A percentile compares a stretch with the other conserved stretches of the same genome.
Evolutionary conservation across 2,113 vertebrate species (phyloP).

Genomic region (Stigmatopora nigra): DNA sequence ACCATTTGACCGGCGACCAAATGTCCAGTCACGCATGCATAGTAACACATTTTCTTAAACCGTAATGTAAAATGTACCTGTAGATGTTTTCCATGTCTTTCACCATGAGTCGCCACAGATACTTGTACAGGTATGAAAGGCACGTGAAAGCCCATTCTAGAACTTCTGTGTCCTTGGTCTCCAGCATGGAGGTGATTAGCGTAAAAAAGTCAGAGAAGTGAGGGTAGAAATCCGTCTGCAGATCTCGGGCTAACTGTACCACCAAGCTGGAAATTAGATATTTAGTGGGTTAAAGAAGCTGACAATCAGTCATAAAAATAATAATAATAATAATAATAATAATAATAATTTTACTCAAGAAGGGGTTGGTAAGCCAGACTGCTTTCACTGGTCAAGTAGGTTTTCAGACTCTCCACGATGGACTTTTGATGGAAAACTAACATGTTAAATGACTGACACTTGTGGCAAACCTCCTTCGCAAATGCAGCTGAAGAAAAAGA

Average conservation of each 20-base stretch:
- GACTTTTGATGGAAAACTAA: constrained; percentile 87
- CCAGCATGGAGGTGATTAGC: constrained; percentile 80
- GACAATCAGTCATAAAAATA: neutral
- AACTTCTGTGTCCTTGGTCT: constrained; percentile 87
- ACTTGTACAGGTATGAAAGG: constrained; percentile 94
- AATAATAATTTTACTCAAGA: constrained; percentile 77
- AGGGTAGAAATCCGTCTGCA: constrained; percentile 94
- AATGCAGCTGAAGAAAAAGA: constrained; percentile 73
- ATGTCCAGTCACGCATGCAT: no score
- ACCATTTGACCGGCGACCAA: no score
- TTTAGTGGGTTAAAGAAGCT: neutral
- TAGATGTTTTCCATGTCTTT: constrained; percentile 90
- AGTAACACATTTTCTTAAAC: neutral
- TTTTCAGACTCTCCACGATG: constrained; percentile 86
- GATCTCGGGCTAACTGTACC: constrained; percentile 90
- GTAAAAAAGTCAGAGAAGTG: constrained; percentile 90
- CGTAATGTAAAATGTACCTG: constrained; percentile 66
- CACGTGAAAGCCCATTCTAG: constrained; percentile 92
- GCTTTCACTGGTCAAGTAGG: constrained; percentile 76
- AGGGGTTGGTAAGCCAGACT: constrained; percentile 87
- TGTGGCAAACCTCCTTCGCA: constrained; percentile 80
- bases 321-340: no score
- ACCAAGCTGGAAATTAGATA: constrained; percentile 73
- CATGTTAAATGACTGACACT: constrained; percentile 92
- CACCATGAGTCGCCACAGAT: constrained; percentile 93